phyloP scores from a whole-genome alignment of 2,797 vertebrate genomes.

The Sus cebifrons region DNA sequence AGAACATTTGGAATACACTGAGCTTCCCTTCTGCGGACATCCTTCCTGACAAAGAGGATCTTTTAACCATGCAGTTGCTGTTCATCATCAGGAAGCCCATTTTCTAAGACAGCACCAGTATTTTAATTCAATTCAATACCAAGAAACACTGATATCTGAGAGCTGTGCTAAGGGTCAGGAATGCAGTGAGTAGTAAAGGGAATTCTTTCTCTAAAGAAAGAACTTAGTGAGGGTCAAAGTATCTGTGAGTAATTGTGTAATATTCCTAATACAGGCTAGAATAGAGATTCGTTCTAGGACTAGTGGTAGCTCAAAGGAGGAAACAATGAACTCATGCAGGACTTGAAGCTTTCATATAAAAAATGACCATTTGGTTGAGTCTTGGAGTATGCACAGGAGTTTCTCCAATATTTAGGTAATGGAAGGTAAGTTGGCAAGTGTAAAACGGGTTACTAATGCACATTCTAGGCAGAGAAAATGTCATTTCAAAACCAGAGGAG shows the following conservation, averaged over 20 bases:
- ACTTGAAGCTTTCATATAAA: background rate
- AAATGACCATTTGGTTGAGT: background rate
- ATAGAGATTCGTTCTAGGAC: background rate
- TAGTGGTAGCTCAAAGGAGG: background rate
- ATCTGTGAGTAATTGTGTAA: background rate
- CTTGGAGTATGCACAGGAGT: background rate
- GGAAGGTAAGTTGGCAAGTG: background rate
- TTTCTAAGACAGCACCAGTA: background rate
- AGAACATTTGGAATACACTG: background rate
- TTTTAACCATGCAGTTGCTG: background rate
- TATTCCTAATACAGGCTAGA: background rate
- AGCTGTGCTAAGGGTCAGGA: background rate
- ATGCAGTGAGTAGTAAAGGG: background rate
- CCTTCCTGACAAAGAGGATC: background rate
- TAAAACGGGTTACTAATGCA: background rate
- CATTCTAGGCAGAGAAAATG: background rate
- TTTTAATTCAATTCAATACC: background rate
- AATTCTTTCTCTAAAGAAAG: background rate
- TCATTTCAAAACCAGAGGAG: background rate
- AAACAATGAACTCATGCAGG: background rate
- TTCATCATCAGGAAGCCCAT: background rate
- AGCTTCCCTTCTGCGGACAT: background rate
- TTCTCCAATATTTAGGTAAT: constrained; percentile 1
- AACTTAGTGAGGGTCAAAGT: background rate
- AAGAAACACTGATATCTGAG: background rate